Base-by-base conservation (phyloP, 2,888 invertebrate species). In the Meliscaeva auricollis region DNA sequence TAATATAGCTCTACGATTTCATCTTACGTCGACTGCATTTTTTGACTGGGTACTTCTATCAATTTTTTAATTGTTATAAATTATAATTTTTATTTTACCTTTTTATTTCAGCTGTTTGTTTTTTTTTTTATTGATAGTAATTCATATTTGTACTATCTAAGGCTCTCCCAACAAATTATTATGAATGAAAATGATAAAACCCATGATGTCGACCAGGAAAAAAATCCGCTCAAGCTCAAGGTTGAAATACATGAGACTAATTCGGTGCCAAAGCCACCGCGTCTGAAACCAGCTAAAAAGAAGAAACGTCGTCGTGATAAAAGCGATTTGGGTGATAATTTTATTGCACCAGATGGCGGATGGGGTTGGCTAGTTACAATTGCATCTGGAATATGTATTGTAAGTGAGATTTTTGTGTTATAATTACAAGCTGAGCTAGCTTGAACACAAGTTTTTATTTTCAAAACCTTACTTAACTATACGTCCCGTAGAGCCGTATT, bases 351-450 rank as follows among this genome's bases (percentile, higher is more conserved):
- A 0, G 96, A 96, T 90, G 96, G 96, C 0, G 96, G 96, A 0
- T 96, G 96, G 96, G 92, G 92, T 2, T 96, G 96, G 96, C 92
- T 96, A 90, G 93, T 96, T 62, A 93, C 95, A 26, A 88, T 95
- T 22, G 96, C 95, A n/a, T 94, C 95, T 84, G 96, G 96, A 88
- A 93, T 95, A 88, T 95, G 95, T 73, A 96, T 95, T 89, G 96
- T 96, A 91, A 94, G 95, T 94, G 60, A 30, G 2, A 62, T 62
- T 56, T 41, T 54, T 32, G 3, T 35, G n/a, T n/a, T n/a, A n/a
- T n/a, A n/a, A n/a, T n/a, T n/a, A n/a, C n/a, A n/a, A n/a, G n/a
- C n/a, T n/a, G n/a, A n/a, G n/a, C n/a, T n/a, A n/a, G n/a, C n/a
- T n/a, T n/a, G n/a, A n/a, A n/a, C n/a, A n/a, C n/a, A n/a, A n/a